Evolutionary conservation across 35 echinoderm and acorn worm species (phyloP).

Genomic region (Apostichopus japonicus): DNA sequence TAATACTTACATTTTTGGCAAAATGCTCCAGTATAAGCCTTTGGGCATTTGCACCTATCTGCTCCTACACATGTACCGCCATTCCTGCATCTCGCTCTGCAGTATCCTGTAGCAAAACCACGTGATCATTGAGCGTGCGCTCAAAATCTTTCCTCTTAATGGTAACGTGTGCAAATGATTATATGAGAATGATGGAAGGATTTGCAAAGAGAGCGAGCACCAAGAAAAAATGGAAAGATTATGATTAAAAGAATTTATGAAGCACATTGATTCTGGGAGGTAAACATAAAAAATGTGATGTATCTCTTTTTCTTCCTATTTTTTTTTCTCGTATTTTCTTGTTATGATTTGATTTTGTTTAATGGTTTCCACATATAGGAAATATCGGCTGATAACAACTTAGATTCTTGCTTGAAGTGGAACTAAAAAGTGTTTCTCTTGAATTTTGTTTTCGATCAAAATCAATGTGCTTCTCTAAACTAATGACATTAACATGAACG

Average conservation of each 20-base stretch:
- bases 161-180: not conserved
- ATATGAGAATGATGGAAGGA: not conserved
- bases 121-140: slow-evolving; percentile 30
- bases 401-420: too few relatives aligned
- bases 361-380: too few relatives aligned
- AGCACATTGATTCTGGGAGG: not conserved
- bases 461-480: too few relatives aligned
- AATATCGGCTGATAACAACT: too few relatives aligned
- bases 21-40: slow-evolving; percentile 39
- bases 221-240: not conserved
- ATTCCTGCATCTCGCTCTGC: slow-evolving; percentile 38
- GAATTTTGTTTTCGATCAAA: too few relatives aligned
- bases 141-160: not conserved
- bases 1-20: slow-evolving; percentile 58
- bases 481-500: too few relatives aligned
- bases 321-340: too few relatives aligned
- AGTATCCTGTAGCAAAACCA: slow-evolving; percentile 53
- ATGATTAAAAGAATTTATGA: not conserved
- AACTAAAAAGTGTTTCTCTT: too few relatives aligned
- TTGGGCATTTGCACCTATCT: slow-evolving; percentile 47
- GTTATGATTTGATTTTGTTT: too few relatives aligned
- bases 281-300: too few relatives aligned
- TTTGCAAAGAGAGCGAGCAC: not conserved
- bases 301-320: too few relatives aligned
- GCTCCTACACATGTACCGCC: slow-evolving; percentile 47